phyloP scores from a whole-genome alignment of 2,797 vertebrate genomes.

The Hafferia zeledoni region DNA sequence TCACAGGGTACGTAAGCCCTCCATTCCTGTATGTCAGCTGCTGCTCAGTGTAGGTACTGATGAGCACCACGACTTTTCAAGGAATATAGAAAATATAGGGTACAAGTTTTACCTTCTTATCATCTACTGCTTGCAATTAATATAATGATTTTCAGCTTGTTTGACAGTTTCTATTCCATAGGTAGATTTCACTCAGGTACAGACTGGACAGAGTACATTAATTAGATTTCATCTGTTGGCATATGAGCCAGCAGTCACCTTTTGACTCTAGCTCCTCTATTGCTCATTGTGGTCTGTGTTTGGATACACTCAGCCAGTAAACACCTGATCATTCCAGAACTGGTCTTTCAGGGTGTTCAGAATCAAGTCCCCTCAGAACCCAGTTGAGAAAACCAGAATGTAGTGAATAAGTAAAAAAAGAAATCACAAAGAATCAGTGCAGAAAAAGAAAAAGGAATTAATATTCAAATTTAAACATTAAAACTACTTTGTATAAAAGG shows the following conservation, averaged over 20 bases:
- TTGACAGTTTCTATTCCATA: not conserved
- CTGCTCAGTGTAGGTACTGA: not conserved
- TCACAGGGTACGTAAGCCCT: not conserved
- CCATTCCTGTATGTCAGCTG: not conserved
- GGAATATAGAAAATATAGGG: not conserved
- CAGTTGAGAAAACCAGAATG: not conserved
- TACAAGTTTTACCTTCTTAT: not conserved
- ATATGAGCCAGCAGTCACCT: not conserved
- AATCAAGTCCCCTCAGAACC: not conserved
- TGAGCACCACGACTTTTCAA: not conserved
- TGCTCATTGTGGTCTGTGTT: not conserved
- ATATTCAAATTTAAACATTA: slow-evolving; percentile 8
- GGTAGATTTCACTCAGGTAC: not conserved
- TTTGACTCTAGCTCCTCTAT: not conserved
- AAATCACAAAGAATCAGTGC: not conserved
- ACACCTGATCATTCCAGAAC: not conserved
- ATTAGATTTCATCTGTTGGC: not conserved
- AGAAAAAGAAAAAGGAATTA: slow-evolving; percentile 1
- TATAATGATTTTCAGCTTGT: not conserved
- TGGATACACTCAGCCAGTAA: not conserved
- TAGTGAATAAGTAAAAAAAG: not conserved
- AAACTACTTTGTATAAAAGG: not conserved
- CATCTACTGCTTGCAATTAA: not conserved
- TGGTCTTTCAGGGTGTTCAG: not conserved
- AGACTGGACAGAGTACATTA: not conserved